Evolutionary conservation across 1,140 invertebrate species (phyloP), one percentile per base, ranked within the genome.

Genomic region (Cephus cinctus): DNA sequence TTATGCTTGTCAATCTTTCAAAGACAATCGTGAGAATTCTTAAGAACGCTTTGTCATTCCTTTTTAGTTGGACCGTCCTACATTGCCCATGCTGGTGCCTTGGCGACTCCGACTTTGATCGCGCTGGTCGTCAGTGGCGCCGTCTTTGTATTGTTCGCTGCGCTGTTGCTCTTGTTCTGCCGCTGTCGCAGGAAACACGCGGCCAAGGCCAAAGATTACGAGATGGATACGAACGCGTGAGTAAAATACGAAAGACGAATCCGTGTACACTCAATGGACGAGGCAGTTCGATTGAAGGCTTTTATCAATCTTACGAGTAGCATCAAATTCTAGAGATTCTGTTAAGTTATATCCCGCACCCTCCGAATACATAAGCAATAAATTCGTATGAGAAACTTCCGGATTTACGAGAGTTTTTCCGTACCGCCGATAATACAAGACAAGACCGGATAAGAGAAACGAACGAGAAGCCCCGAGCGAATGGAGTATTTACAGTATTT

Each of bases 181-280:
- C 88, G 89, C 43, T 93, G 90, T 72, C 88, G 89, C 57, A 82
- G 85, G 49, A 87, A 86, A 60, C 87, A 90, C 67, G 86, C 84
- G 36, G 90, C 92, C 68, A 90, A 91, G 65, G 86, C 88, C 52
- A 95, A 94, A 73, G 89, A 93, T 67, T 92, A 92, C 69, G 90
- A 93, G 76, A 90, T 91, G 87, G 89, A 92, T 65, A 86, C 89
- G 1, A 78, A 81, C 54, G 74, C 78, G 78, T 82, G 76, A 77
- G 80, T 77, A n/a, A n/a, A n/a, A n/a, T n/a, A n/a, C n/a, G n/a
- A n/a, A n/a, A n/a, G n/a, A n/a, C n/a, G n/a, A n/a, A n/a, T n/a
- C n/a, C n/a, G 27, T 11, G 12, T 30, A 11, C 4, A 4, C 4
- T 12, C 27, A 30, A 30, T 11, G 11, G 27, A 12, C 9, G 9